phyloP scores from a whole-genome alignment of 1,140 invertebrate species.

The Drosophila bocki region DNA sequence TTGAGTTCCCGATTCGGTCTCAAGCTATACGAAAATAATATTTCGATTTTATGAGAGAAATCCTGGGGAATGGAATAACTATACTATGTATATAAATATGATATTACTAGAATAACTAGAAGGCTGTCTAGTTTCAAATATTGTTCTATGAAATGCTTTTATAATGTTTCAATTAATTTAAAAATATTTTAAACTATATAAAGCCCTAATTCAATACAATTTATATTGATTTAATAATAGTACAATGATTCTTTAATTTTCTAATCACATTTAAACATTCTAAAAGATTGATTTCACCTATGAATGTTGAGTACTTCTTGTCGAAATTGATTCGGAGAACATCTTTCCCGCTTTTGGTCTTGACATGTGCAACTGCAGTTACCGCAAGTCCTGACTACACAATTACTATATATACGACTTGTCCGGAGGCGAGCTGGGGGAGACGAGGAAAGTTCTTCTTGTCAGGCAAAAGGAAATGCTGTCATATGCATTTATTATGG shows the following conservation, averaged over 20 bases:
- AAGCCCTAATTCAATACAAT: no score
- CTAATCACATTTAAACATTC: no score
- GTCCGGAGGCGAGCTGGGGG: background rate
- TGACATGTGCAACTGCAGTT: constrained; percentile 61
- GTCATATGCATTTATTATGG: constrained; percentile 69
- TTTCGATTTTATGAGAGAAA: background rate
- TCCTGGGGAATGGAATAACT: background rate
- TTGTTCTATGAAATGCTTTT: no score
- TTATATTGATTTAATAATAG: no score
- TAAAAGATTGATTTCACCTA: no score
- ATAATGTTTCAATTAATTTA: no score
- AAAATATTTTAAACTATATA: no score
- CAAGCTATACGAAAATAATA: background rate
- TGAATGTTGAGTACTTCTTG: no score
- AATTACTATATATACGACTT: constrained; percentile 45
- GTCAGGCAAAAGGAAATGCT: constrained; percentile 73
- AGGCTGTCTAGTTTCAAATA: no score
- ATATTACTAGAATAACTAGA: no score
- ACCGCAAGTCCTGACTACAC: constrained; percentile 32
- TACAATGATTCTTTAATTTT: no score
- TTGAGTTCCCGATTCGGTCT: background rate
- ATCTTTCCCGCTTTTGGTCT: constrained; percentile 4
- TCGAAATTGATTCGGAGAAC: constrained; percentile 20
- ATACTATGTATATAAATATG: no score
- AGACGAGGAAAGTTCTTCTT: constrained; percentile 55